Evolutionary conservation across 2,888 invertebrate species (phyloP), one percentile per base, ranked within the genome.

Genomic region (Coremacera marginata): DNA sequence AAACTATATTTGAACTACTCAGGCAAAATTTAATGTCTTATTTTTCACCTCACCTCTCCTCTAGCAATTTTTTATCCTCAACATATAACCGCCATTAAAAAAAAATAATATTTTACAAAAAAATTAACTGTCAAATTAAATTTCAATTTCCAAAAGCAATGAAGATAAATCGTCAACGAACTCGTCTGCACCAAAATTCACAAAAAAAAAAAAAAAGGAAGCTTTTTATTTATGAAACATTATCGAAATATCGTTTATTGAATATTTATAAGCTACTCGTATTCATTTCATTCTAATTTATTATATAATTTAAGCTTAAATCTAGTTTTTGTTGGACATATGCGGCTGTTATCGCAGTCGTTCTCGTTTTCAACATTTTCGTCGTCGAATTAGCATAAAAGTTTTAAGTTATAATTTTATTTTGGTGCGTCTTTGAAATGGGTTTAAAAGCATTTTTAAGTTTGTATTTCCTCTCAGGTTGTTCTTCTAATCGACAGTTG

Each of bases 301-400:
- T 67, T 55, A 31, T 19, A 44, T 27, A 16, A 52, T 27, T 27
- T 70, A 16, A 27, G n/a, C 25, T 51, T 55, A 25, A 52, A 22
- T 52, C 25, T 31, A 52, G 37, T 67, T 34, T 65, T 68, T 11
- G 51, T 34, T 19, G 37, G 22, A 34, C 34, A 31, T 67, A 5
- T n/a, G 3, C n/a, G 31, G 5, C 49, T n/a, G 25, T 22, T 27
- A 51, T 44, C 14, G 25, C 19, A 25, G 34, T 44, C 44, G 60
- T 57, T 52, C 57, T 60, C 9, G 31, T 79, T 31, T 25, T 68
- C 44, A 22, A 62, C 51, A 76, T 57, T 57, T 55, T 37, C 65
- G 65, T 68, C 31, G 22, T 31, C 76, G 81, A 82, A 84, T 84
- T 85, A 81, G 81, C 85, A 85, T 85, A 85, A 82, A 80, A 81